Evolutionary conservation across 2,888 invertebrate genomes (phyloP).

Genomic region (Miltochrista miniata): DNA sequence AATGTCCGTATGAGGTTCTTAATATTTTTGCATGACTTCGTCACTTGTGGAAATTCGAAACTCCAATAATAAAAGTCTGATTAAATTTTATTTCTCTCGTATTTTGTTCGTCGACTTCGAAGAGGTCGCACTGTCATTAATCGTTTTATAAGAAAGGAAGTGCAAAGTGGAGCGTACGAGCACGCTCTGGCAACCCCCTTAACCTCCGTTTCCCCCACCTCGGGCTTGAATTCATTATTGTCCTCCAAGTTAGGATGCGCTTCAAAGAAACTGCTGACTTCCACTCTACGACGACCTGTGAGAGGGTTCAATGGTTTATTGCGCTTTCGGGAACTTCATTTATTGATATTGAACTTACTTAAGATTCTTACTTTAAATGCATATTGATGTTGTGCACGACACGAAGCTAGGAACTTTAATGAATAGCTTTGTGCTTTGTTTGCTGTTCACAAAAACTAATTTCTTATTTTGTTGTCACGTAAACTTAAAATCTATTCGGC

Average conservation of each 20-base stretch:
- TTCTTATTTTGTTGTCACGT: no score
- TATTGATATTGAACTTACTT: slow-evolving; percentile 55
- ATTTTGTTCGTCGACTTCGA: slow-evolving; percentile 61
- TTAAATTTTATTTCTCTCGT: slow-evolving; percentile 62
- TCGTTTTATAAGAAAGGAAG: slow-evolving; percentile 75
- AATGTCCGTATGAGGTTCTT: no score
- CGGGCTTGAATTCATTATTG: slow-evolving; percentile 77
- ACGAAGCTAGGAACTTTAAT: neutral
- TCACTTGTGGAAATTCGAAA: slow-evolving; percentile 18
- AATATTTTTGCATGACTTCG: slow-evolving; percentile 10
- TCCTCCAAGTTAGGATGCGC: slow-evolving; percentile 69
- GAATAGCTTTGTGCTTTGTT: neutral
- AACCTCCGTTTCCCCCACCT: slow-evolving; percentile 35
- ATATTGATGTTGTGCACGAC: slow-evolving; percentile 11
- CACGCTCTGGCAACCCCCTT: no score
- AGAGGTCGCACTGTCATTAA: slow-evolving; percentile 73
- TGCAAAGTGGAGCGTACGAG: slow-evolving; percentile 75
- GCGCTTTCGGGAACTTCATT: slow-evolving; percentile 59
- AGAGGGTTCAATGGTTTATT: slow-evolving; percentile 66
- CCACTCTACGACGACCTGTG: slow-evolving; percentile 52
- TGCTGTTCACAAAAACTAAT: neutral
- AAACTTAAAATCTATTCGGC: no score
- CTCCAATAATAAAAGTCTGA: slow-evolving; percentile 30
- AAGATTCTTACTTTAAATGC: slow-evolving; percentile 16
- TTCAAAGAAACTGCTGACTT: slow-evolving; percentile 80